Percentiles rank a stretch among this genome's conserved stretches.
These are phyloP conservation scores for Hypsopygia costalis DNA, from an alignment of 2,888 invertebrate species.

Conservation along the genomic window DNA sequence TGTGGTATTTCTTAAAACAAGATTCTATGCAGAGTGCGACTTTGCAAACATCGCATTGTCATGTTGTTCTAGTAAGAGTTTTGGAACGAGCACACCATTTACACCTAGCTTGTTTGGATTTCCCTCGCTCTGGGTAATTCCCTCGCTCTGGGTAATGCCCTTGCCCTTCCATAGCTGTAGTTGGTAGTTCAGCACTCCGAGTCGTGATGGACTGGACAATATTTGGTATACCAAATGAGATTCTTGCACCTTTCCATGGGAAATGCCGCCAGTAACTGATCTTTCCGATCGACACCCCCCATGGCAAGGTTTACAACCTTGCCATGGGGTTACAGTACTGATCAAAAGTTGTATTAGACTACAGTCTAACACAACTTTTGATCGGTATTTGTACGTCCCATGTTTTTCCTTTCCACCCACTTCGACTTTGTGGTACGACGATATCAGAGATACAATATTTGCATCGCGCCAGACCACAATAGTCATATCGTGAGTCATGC, in stretches of 20 bases:
- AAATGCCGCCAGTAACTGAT: constrained; percentile 2
- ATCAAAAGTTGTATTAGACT: no score
- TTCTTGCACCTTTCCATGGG: constrained; percentile 1
- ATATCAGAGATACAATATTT: constrained; percentile 10
- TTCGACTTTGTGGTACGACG: constrained; percentile 4
- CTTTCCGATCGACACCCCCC: constrained; percentile 11
- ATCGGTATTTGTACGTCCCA: background rate
- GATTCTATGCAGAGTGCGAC: background rate
- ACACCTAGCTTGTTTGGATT: background rate
- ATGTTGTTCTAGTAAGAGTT: background rate
- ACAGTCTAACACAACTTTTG: no score
- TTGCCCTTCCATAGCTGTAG: background rate
- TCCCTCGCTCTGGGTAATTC: background rate
- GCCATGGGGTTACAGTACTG: no score
- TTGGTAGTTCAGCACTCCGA: background rate
- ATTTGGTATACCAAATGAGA: constrained; percentile 5
- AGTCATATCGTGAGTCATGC: constrained; percentile 1
- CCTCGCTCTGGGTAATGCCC: background rate
- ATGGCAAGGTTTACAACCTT: constrained; percentile 5
- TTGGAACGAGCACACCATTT: background rate
- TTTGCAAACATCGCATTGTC: constrained; percentile 4
- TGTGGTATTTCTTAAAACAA: constrained; percentile 5
- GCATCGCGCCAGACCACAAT: constrained; percentile 7
- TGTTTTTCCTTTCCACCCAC: constrained; percentile 5
- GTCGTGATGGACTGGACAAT: background rate